Conservation (phyloP, 2,797 vertebrate species). For the Sylvia borin region DNA sequence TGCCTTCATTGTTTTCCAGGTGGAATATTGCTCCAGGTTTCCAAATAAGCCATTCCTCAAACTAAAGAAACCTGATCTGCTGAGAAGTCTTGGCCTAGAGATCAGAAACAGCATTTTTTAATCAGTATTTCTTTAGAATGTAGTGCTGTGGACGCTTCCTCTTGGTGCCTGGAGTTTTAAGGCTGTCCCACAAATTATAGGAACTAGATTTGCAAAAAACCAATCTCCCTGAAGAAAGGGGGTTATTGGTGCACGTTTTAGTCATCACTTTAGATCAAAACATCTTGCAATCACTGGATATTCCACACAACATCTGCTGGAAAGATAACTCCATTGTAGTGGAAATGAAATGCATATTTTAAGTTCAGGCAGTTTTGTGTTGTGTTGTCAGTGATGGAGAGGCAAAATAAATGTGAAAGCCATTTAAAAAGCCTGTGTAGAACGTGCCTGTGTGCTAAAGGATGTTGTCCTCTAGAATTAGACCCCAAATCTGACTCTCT, state of each 20-base stretch:
- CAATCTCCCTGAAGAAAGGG: neutral
- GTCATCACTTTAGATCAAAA: constrained; percentile 38
- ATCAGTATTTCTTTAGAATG: neutral
- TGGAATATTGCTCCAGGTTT: constrained; percentile 3
- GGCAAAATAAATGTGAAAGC: constrained; percentile 58
- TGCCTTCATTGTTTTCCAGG: constrained; percentile 9
- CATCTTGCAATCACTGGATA: constrained; percentile 35
- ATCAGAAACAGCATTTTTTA: constrained; percentile 48
- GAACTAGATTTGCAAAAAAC: neutral
- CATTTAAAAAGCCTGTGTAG: constrained; percentile 49
- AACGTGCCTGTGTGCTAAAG: constrained; percentile 1
- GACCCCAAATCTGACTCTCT: neutral
- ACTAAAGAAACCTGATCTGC: constrained; percentile 21
- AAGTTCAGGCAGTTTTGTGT: constrained; percentile 56
- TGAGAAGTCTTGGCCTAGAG: constrained; percentile 49
- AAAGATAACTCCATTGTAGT: constrained; percentile 63
- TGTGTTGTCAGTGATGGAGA: constrained; percentile 32
- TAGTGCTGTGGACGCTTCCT: neutral
- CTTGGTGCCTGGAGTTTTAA: neutral
- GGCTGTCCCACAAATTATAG: neutral
- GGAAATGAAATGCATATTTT: constrained; percentile 71
- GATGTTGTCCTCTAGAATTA: constrained; percentile 11
- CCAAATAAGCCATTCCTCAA: constrained; percentile 27
- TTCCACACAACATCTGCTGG: constrained; percentile 64
- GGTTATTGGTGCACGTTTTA: neutral